Conservation (phyloP, 2,888 invertebrate species). For the Colletes collaris region DNA sequence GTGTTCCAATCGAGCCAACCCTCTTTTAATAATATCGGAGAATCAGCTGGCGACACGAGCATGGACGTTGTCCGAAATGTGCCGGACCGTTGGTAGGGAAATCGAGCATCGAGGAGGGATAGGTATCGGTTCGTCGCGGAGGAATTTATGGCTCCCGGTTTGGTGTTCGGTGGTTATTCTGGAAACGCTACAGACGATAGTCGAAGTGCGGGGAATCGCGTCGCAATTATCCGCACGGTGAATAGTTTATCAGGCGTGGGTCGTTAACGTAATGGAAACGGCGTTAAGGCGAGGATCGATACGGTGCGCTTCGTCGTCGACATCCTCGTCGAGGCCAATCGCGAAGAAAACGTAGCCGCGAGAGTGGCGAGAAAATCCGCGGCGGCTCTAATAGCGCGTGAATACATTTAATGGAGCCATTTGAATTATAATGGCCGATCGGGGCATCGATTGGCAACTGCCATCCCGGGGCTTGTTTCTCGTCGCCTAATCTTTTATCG, state of each 20-base stretch:
- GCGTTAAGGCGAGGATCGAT: constrained; percentile 66
- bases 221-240: constrained; percentile 66
- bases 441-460: constrained; percentile 59
- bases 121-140: neutral
- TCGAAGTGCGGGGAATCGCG: constrained; percentile 57
- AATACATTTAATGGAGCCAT: constrained; percentile 69
- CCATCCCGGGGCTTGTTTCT: constrained; percentile 51
- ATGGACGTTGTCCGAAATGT: neutral
- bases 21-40: too few species aligned
- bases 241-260: constrained; percentile 70
- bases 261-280: constrained; percentile 73
- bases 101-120: too few species aligned
- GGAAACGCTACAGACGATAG: constrained; percentile 32
- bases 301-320: constrained; percentile 64
- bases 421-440: constrained; percentile 72
- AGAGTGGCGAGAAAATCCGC: constrained; percentile 49
- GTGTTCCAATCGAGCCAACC: too few species aligned
- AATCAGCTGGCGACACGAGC: too few species aligned
- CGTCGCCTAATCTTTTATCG: constrained; percentile 54
- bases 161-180: constrained; percentile 35
- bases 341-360: constrained; percentile 50
- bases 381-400: constrained; percentile 65
- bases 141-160: constrained; percentile 40
- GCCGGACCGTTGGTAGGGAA: too few species aligned
- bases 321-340: constrained; percentile 55